Evolutionary conservation across 2,797 vertebrate genomes (phyloP), one percentile per base, ranked within the genome.

Genomic region (Octomys mimax): DNA sequence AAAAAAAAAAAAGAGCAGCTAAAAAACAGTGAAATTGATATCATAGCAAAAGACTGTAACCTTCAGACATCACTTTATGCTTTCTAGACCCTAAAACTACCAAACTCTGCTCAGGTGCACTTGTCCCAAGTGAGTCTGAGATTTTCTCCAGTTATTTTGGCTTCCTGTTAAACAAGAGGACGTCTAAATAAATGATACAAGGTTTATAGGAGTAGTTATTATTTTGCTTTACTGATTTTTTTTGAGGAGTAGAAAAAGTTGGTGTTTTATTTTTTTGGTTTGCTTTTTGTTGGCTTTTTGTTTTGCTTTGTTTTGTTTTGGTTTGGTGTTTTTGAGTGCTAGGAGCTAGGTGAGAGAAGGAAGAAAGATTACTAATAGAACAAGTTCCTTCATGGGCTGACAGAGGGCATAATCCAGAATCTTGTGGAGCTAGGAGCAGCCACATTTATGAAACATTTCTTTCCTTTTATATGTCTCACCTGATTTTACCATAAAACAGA

Each of bases 71-170:
- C 6, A 79, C 66, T 78, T 78, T 28, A 46, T 83, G 42, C 39
- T 82, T 96, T 91, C 85, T 73, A 31, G 94, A 92, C 83, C 39
- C 85, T 39, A 49, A 92, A 57, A 89, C 5, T 82, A 42, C 59
- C 33, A 78, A 71, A n/a, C 19, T 87, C 12, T 57, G 10, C 21
- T 42, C 13, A 11, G 13, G 8, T 54, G 9, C 10, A 5, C 22
- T 46, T 61, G 42, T 68, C 4, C 39, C 66, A 68, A 28, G 39
- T 61, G 49, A 77, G 31, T 42, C 8, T 49, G 21, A 49, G 1
- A 24, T 8, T n/a, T 86, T 94, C 10, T 19, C 36, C n/a, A 12
- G 81, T 33, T 91, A 24, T 54, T 19, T 11, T 71, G 26, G 66
- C 54, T 52, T 68, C 28, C 24, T 49, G 18, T n/a, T 52, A 16